Base-by-base conservation (phyloP, 2,113 vertebrate genomes). In the Sinocyclocheilus anophthalmus region DNA sequence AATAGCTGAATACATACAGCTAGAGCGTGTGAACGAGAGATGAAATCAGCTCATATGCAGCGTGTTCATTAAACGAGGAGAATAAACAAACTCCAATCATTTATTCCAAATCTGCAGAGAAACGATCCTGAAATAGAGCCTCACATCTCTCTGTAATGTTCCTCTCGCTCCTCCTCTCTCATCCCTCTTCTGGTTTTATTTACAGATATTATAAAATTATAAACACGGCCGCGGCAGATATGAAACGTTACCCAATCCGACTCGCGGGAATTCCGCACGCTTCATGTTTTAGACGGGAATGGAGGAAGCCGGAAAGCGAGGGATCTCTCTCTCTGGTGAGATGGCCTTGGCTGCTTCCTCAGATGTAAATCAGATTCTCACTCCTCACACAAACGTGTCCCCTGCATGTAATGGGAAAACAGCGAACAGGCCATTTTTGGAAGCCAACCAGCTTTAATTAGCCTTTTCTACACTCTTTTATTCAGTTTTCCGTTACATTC, bases 341-440 rank as follows among this genome's bases (percentile, higher is more conserved):
- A 76, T 39, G 85, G 39, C 72, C 89, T 81, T 84, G 92, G 50
- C 89, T 91, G 88, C 90, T 91, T 93, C 92, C 86, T 92, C 85
- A 91, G 91, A 94, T 93, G 89, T 90, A 93, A 94, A 94, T 90
- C 80, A 88, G 78, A 77, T 84, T 75, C 89, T 91, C 87, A 81
- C 24, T 81, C 80, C 89, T 89, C 89, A 88, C 77, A 18, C 84
- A 65, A 63, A 72, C 14, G 2, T 81, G 72, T 88, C 37, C 69
- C 87, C 78, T 80, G 90, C 73, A 87, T 78, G 82, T 86, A 87
- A 53, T 86, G 83, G n/a, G 37, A 76, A 83, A 83, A 50, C 10
- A 7, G 13, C 1, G 10, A 76, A 53, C 50, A 30, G 82, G 57
- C 65, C 20, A 59, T 67, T 83, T 91, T 89, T 90, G 76, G 88